Evolutionary conservation across 2,113 vertebrate species (phyloP).

Genomic region (Gobiocypris rarus): DNA sequence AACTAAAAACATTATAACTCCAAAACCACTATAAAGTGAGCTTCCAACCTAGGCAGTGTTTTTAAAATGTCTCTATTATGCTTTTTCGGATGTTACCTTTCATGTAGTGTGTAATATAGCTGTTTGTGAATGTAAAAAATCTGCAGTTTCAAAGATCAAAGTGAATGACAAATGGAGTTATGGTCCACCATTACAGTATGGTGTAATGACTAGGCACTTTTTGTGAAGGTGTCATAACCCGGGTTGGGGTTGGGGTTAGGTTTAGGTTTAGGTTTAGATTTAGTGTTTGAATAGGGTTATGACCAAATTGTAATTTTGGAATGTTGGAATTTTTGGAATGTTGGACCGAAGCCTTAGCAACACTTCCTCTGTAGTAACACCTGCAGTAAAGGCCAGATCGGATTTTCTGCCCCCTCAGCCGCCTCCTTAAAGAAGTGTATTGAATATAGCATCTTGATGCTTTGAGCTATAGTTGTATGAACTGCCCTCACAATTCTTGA

Average conservation of each 20-base stretch:
- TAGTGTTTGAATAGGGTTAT: too few species aligned
- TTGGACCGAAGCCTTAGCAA: not conserved
- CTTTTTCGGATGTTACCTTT: too few species aligned
- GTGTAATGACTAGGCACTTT: not conserved
- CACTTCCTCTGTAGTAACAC: not conserved
- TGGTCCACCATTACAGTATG: not conserved
- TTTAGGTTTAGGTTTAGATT: too few species aligned
- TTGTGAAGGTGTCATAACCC: not conserved
- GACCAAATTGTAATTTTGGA: too few species aligned
- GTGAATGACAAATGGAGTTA: too few species aligned
- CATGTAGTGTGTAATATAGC: too few species aligned
- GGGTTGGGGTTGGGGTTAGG: too few species aligned
- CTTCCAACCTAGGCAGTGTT: not conserved
- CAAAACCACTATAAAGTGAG: not conserved
- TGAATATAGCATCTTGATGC: not conserved
- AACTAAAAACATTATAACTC: too few species aligned
- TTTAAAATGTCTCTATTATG: not conserved
- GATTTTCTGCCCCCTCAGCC: not conserved
- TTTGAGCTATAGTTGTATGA: not conserved
- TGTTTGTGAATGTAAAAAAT: too few species aligned
- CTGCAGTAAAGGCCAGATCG: not conserved
- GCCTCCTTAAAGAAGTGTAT: too few species aligned
- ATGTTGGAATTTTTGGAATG: too few species aligned
- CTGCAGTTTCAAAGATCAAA: too few species aligned
- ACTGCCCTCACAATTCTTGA: slow-evolving; percentile 15